Conservation (phyloP, 2,797 vertebrate genomes). For the Numenius phaeopus region DNA sequence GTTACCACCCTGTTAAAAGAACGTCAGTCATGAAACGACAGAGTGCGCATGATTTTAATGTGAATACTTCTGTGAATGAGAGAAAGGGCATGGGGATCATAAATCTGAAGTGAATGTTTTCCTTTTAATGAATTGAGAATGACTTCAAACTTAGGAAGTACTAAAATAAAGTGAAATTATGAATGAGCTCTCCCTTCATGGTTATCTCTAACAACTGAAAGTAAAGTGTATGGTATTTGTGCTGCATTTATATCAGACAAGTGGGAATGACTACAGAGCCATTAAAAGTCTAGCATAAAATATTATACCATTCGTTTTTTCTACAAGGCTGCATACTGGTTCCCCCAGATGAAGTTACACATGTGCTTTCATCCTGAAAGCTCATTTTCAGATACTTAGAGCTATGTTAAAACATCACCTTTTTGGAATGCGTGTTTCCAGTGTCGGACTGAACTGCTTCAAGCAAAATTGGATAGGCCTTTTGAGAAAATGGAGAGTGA, state of each 20-base stretch:
- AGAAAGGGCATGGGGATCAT: slow-evolving; percentile 45
- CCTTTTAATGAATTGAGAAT: slow-evolving; percentile 51
- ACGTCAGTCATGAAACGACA: slow-evolving; percentile 5
- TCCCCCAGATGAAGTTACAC: slow-evolving; percentile 29
- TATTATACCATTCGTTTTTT: neutral
- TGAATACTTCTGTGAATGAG: slow-evolving; percentile 55
- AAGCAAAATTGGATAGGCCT: slow-evolving; percentile 38
- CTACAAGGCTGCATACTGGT: neutral
- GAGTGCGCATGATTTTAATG: slow-evolving; percentile 3
- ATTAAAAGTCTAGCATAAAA: slow-evolving; percentile 41
- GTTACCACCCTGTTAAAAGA: slow-evolving; percentile 64
- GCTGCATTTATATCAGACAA: slow-evolving; percentile 51
- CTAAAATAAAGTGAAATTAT: slow-evolving; percentile 50
- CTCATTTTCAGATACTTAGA: slow-evolving; percentile 60
- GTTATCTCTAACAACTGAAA: slow-evolving; percentile 41
- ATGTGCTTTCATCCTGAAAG: slow-evolving; percentile 19
- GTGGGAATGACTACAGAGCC: slow-evolving; percentile 19
- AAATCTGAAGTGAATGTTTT: slow-evolving; percentile 20
- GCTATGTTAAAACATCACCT: slow-evolving; percentile 55
- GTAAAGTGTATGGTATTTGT: slow-evolving; percentile 21
- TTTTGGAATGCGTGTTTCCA: slow-evolving; percentile 44
- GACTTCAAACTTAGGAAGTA: slow-evolving; percentile 50
- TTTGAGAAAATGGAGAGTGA: slow-evolving; percentile 31
- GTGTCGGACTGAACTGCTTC: neutral
- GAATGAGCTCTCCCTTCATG: slow-evolving; percentile 52